Evolutionary conservation across 2,113 vertebrate genomes (phyloP).

Genomic region (Nycticorax nycticorax): DNA sequence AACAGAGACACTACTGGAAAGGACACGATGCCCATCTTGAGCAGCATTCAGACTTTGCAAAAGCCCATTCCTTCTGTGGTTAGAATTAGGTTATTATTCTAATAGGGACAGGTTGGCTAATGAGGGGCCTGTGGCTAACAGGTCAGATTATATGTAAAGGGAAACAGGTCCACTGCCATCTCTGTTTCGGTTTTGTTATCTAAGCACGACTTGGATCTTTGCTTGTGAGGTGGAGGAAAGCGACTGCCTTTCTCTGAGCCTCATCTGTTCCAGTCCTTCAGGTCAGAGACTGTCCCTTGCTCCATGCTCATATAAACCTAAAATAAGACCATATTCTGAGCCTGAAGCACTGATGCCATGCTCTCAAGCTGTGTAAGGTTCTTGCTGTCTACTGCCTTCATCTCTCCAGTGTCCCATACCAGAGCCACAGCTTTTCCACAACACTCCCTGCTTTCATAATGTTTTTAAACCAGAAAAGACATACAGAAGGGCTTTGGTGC

Average conservation of each 20-base stretch:
- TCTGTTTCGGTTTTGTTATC: not conserved
- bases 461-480: not conserved
- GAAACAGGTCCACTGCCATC: not conserved
- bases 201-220: not conserved
- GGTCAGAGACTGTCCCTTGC: not conserved
- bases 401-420: not conserved
- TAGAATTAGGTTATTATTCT: not conserved
- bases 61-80: not conserved
- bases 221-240: not conserved
- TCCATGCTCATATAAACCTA: rapidly evolving
- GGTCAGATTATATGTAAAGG: not conserved
- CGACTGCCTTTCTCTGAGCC: not conserved
- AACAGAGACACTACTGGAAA: not conserved
- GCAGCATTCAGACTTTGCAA: not conserved
- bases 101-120: not conserved
- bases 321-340: not conserved
- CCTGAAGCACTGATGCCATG: not conserved
- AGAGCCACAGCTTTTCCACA: not conserved
- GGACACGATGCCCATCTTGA: not conserved
- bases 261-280: not conserved
- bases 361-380: not conserved
- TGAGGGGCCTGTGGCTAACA: not conserved
- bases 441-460: not conserved
- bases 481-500: not conserved
- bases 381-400: not conserved